Percentiles rank a stretch among this genome's conserved stretches.
Evolutionary conservation across 2,797 vertebrate species (phyloP).

Genomic region (Alexandromys oeconomus): DNA sequence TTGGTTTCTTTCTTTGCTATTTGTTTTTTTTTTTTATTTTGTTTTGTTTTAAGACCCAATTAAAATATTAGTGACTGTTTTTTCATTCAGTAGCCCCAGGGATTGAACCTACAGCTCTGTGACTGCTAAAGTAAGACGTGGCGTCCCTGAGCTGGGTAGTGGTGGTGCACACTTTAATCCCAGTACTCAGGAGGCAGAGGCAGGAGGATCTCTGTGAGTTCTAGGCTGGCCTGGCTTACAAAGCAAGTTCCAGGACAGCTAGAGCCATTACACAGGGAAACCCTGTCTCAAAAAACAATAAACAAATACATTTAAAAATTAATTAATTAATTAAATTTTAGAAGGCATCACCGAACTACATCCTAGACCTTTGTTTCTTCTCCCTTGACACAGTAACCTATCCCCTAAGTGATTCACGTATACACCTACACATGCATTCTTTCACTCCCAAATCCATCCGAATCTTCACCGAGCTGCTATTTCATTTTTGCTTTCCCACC

Average conservation of each 20-base stretch:
- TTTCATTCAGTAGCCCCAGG: neutral
- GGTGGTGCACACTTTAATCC: neutral
- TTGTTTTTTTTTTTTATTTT: neutral
- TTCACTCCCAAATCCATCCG: neutral
- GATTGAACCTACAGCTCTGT: neutral
- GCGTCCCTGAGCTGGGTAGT: too few relatives aligned
- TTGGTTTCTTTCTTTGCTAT: neutral
- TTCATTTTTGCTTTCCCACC: neutral
- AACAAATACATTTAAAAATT: too few relatives aligned
- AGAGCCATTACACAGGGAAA: neutral
- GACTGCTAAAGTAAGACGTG: neutral
- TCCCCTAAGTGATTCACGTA: neutral
- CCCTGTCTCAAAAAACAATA: neutral
- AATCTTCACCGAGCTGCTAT: neutral
- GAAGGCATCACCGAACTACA: neutral
- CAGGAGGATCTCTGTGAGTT: neutral
- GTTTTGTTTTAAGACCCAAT: neutral
- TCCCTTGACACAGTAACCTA: neutral
- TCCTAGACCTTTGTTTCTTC: neutral
- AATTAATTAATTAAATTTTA: too few relatives aligned
- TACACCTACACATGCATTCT: neutral
- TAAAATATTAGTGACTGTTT: neutral
- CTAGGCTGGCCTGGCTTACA: neutral
- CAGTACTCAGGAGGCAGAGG: neutral
- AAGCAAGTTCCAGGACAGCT: neutral